Conservation (phyloP, 2,797 vertebrate genomes). For the Alectoris magna region DNA sequence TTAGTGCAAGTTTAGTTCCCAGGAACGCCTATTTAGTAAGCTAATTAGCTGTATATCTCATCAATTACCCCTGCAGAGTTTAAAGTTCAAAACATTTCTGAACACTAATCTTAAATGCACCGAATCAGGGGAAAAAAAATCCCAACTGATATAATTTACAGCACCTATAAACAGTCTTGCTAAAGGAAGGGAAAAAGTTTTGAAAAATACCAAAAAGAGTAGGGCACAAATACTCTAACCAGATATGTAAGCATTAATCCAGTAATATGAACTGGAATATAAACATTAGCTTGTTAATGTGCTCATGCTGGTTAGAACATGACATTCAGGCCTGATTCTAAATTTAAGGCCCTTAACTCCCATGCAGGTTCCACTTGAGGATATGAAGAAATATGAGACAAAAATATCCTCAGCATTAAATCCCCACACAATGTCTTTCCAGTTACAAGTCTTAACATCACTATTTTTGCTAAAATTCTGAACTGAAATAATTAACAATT, state of each 20-base stretch:
- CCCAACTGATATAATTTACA: neutral
- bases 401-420: neutral
- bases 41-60: neutral
- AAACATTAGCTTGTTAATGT: neutral
- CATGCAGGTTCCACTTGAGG: neutral
- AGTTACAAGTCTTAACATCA: neutral
- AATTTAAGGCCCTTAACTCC: neutral
- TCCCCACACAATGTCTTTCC: neutral
- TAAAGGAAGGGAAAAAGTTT: neutral
- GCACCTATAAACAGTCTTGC: neutral
- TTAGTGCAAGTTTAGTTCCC: neutral
- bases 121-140: neutral
- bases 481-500: neutral
- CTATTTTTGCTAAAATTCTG: neutral
- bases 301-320: neutral
- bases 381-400: neutral
- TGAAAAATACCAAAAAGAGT: neutral
- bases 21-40: neutral
- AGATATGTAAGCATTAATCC: neutral
- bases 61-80: neutral
- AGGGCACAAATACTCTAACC: neutral
- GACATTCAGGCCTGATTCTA: neutral
- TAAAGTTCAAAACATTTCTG: slow-evolving; percentile 33
- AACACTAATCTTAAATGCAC: neutral
- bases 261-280: neutral